A percentile compares a stretch with the other conserved stretches of the same genome.
Evolutionary conservation across 2,888 invertebrate genomes (phyloP).

Genomic region (Magallana nippona): DNA sequence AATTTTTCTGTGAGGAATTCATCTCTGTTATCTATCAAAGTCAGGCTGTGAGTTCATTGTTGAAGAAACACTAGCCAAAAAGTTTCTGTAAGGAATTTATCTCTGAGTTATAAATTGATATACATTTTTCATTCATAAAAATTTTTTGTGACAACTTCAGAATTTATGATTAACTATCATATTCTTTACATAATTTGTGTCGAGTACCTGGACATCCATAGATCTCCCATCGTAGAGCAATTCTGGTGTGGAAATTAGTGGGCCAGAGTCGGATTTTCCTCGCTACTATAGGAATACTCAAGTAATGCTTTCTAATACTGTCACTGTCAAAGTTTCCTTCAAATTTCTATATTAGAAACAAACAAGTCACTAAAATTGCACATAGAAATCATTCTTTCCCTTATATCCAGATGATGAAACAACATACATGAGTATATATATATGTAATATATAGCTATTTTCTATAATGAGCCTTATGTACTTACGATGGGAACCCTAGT

Average conservation of each 20-base stretch:
- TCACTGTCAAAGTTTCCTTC: constrained; percentile 68
- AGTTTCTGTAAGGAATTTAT: too few species aligned
- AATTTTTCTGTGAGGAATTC: too few species aligned
- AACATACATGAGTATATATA: neutral
- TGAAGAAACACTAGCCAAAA: too few species aligned
- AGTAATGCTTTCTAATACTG: constrained; percentile 66
- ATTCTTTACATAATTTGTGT: neutral
- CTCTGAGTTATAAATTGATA: too few species aligned
- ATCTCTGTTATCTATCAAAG: too few species aligned
- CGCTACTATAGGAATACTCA: constrained; percentile 61
- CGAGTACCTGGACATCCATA: constrained; percentile 72
- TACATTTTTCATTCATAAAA: too few species aligned
- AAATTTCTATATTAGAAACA: constrained; percentile 59
- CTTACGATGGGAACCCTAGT: constrained; percentile 44
- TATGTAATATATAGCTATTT: neutral
- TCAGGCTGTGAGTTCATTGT: too few species aligned
- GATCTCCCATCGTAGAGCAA: constrained; percentile 71
- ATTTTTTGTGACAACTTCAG: neutral
- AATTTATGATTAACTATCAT: neutral
- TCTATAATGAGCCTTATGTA: constrained; percentile 25
- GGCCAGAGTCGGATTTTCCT: constrained; percentile 69
- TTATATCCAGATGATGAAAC: too few species aligned
- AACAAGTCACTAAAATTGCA: neutral
- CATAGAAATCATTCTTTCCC: neutral
- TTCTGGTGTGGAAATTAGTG: constrained; percentile 58